phyloP scores from a whole-genome alignment of 2,113 vertebrate species.

The Perca flavescens region DNA sequence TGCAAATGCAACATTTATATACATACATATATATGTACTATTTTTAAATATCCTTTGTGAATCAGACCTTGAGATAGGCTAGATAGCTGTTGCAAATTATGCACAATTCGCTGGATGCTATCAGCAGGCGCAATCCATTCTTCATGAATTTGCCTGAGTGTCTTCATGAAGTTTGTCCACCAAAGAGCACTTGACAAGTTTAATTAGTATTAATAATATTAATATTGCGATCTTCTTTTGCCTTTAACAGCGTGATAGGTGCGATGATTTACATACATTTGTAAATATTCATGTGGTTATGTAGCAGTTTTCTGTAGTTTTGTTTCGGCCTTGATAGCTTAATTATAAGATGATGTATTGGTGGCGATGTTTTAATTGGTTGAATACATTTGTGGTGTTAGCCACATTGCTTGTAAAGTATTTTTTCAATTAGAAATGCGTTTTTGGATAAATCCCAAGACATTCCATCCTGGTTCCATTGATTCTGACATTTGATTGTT shows the following conservation, averaged over 20 bases:
- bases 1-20: not conserved
- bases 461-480: not conserved
- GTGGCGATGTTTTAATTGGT: not conserved
- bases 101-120: not conserved
- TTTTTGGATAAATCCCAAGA: not conserved
- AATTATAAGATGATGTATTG: not conserved
- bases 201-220: too few relatives aligned
- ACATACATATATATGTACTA: too few relatives aligned
- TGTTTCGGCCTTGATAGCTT: not conserved
- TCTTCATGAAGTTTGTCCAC: too few relatives aligned
- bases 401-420: not conserved
- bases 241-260: too few relatives aligned
- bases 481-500: not conserved
- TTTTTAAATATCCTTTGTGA: too few relatives aligned
- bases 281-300: not conserved
- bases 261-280: too few relatives aligned
- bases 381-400: not conserved
- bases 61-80: not conserved
- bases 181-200: too few relatives aligned
- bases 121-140: not conserved
- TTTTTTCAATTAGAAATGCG: slow-evolving; percentile 3
- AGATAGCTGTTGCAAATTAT: not conserved
- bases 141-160: not conserved
- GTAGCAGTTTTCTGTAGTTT: not conserved
- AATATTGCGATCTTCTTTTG: too few relatives aligned